Base-by-base conservation (phyloP, 2,113 vertebrate species). In the Zosterops hypoxanthus region DNA sequence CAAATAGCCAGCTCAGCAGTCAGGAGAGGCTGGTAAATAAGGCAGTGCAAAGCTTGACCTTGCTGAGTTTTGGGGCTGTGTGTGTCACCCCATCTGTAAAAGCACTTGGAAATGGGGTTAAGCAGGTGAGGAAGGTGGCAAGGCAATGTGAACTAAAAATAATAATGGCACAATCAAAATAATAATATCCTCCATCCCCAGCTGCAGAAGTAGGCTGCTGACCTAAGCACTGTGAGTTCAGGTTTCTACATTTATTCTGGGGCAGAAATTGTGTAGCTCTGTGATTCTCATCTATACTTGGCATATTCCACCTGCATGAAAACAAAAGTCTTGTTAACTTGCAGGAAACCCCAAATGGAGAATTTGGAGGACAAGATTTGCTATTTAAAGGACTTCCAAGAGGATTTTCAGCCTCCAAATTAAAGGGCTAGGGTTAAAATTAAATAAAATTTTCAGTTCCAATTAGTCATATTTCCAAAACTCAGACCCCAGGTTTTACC, bases 141-240 rank as follows among this genome's bases (percentile, higher is more conserved):
- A 69, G 39, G 12, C 50, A 83, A 23, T 12, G 69, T 29, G 21
- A 50, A n/a, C 68, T 94, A 92, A 90, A 94, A 90, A 90, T 81
- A 90, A 80, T 82, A 86, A 88, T 11, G 57, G 14, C 42, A 42
- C 7, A 13, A 9, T 73, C 66, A 59, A 61, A 95, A 80, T 77
- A 82, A 61, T 80, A 47, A 65, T 85, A 39, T 72, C 53, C n/a
- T 65, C 16, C 42, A 33, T 77, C 31, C 14, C 24, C 87, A 86
- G 66, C 59, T 89, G 78, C 75, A 80, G 50, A 95, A 94, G 63
- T 65, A 86, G 92, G 93, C 42, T 95, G 90, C 84, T 90, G 91
- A 82, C 42, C 50, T 60, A 56, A 85, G 68, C 82, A 56, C 6
- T 34, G 9, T 14, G 31, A 41, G 14, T 36, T 72, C 71, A 63